Base-by-base conservation (phyloP, 1,140 invertebrate species). In the Lepidostoma basale region DNA sequence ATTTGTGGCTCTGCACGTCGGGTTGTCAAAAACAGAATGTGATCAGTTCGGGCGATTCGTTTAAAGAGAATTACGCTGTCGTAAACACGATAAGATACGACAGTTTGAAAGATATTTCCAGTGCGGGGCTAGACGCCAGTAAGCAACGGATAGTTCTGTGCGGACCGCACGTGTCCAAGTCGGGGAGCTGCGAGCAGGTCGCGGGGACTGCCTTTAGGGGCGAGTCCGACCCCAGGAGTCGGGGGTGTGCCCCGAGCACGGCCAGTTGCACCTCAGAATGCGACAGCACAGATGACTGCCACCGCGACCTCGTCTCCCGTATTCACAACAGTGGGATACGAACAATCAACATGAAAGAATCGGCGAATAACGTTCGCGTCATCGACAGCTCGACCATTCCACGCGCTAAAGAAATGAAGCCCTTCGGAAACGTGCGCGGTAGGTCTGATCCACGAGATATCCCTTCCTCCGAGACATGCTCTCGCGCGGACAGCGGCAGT, bases 171-270 rank as follows among this genome's bases (percentile, higher is more conserved):
- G 67, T 63, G 44, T 20, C 62, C 73, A 28, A 58, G 16, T 62
- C 30, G 40, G 58, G 60, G 9, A 67, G 63, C 20, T 54, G 39
- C 39, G n/a, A 62, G 62, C 59, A 62, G 62, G 62, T 49, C 25
- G 45, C 3, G 16, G 45, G n/a, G n/a, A n/a, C n/a, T n/a, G n/a
- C n/a, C n/a, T n/a, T n/a, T n/a, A 44, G 75, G 75, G 74, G 72
- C 30, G 75, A 75, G 73, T 73, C n/a, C 75, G 79, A 81, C 74
- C 77, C 77, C 70, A 78, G 76, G 60, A 80, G 80, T 33, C 23
- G 36, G 33, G 26, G 22, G 52, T 44, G 78, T 47, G 77, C 79
- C 71, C 78, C 78, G 18, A 76, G 58, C 52, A 54, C 45, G 30
- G 44, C 62, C n/a, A 68, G 47, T 14, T 73, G 71, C 59, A 73